Base-by-base conservation (phyloP, 1,140 invertebrate species). In the Phocides pigmalion region DNA sequence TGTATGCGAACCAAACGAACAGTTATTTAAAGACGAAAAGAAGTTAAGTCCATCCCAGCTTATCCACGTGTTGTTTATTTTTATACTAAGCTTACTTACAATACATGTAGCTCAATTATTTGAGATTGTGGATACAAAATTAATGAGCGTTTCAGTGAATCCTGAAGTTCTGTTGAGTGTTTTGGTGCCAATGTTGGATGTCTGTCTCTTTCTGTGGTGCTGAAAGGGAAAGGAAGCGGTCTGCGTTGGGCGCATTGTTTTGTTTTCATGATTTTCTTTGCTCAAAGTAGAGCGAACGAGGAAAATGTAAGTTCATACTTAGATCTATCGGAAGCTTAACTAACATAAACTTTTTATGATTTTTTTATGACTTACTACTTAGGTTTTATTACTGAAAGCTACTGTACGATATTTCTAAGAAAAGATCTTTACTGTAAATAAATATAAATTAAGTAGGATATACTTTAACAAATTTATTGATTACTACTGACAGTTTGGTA, bases 221-320 rank as follows among this genome's bases (percentile, higher is more conserved):
- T 47, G 78, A 84, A 85, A 86, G 79, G 77, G 84, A 87, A 83
- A 83, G 82, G 78, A 82, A 84, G 77, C 79, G 64, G 72, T 62
- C 64, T 68, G 73, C 68, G 64, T 58, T 70, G 79, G 70, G 70
- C 77, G 74, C 68, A 66, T 83, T 85, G 81, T 84, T 87, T 83
- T 83, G 82, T 86, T 89, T 86, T 80, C 82, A 72, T 80, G 72
- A 69, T 84, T 86, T 86, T 83, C 81, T 83, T 81, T 80, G 75
- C 69, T 72, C 68, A 66, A 62, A 77, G 72, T 84, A 80, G 77
- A 84, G 82, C 79, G 81, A 82, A 83, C 72, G 79, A 64, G 81
- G 72, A 79, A 77, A 81, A 79, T 77, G 87, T 90, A 86, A 90
- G 84, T 77, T 68, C 9, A 42, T 1, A 0, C 22, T 8, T 28